Evolutionary conservation across 2,113 vertebrate species (phyloP).

Genomic region (Hippocampus barbouri): DNA sequence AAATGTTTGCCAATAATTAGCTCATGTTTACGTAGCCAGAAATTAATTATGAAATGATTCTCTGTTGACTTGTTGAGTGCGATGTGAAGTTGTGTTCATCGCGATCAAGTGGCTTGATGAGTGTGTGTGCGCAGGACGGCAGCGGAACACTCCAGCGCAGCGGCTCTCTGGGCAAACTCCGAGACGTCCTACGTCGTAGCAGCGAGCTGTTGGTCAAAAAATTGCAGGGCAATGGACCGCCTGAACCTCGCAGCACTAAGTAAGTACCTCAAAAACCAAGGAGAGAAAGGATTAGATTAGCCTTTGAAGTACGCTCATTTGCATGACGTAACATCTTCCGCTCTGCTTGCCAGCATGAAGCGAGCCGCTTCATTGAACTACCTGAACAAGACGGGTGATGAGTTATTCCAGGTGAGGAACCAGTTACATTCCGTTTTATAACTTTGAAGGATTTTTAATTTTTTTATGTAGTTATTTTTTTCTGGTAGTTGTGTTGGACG

Average conservation of each 20-base stretch:
- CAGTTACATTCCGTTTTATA: neutral
- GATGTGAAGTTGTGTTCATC: conserved; percentile 6
- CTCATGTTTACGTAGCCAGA: neutral
- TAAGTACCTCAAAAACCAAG: conserved; percentile 40
- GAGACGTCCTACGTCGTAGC: conserved; percentile 89
- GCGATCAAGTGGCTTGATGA: conserved; percentile 15
- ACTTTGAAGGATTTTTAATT: neutral
- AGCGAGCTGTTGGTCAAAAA: conserved; percentile 96
- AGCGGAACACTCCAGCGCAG: conserved; percentile 85
- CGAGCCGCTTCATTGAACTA: conserved; percentile 90
- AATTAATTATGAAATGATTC: neutral
- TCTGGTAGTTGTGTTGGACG: too few relatives aligned
- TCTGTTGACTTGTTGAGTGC: neutral
- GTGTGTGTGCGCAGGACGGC: conserved; percentile 81
- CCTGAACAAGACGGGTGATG: conserved; percentile 83
- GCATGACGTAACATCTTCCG: neutral
- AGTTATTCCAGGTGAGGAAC: conserved; percentile 81
- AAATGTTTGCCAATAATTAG: neutral
- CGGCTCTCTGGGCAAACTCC: conserved; percentile 88
- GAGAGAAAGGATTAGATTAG: neutral
- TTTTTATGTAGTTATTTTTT: too few relatives aligned
- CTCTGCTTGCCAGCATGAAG: conserved; percentile 82
- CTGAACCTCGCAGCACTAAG: conserved; percentile 80
- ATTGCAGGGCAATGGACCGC: conserved; percentile 84
- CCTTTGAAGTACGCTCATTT: neutral